phyloP scores from a whole-genome alignment of 2,797 vertebrate species.

The Halcyon badia region DNA sequence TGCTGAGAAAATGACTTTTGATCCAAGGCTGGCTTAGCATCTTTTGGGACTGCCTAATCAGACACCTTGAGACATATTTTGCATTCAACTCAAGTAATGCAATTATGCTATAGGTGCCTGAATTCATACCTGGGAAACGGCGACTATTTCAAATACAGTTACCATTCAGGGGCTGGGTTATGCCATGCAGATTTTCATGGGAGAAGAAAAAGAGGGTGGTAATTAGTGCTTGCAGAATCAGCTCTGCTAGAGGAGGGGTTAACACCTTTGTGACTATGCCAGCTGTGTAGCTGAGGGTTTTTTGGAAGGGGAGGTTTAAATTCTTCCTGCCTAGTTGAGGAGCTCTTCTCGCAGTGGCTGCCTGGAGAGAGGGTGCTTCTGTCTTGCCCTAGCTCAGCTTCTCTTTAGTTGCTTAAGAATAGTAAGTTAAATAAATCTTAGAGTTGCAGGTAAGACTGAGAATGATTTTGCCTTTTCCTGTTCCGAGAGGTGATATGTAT shows the following conservation, averaged over 20 bases:
- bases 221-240: not conserved
- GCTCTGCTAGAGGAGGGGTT: not conserved
- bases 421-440: not conserved
- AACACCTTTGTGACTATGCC: not conserved
- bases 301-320: not conserved
- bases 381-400: not conserved
- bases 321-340: not conserved
- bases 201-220: not conserved
- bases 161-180: not conserved
- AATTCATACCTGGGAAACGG: not conserved
- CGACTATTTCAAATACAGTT: not conserved
- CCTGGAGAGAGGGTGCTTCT: not conserved
- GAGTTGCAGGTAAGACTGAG: not conserved
- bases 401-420: not conserved
- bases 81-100: not conserved
- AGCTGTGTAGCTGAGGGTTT: not conserved
- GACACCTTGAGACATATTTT: not conserved
- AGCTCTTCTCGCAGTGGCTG: not conserved
- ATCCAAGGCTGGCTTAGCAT: not conserved
- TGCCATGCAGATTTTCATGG: not conserved
- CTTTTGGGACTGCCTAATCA: not conserved
- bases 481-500: not conserved
- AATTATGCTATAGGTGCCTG: not conserved
- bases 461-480: not conserved
- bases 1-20: slow-evolving; percentile 12